Evolutionary conservation across 1,140 invertebrate genomes (phyloP).

Genomic region (Periplaneta americana): DNA sequence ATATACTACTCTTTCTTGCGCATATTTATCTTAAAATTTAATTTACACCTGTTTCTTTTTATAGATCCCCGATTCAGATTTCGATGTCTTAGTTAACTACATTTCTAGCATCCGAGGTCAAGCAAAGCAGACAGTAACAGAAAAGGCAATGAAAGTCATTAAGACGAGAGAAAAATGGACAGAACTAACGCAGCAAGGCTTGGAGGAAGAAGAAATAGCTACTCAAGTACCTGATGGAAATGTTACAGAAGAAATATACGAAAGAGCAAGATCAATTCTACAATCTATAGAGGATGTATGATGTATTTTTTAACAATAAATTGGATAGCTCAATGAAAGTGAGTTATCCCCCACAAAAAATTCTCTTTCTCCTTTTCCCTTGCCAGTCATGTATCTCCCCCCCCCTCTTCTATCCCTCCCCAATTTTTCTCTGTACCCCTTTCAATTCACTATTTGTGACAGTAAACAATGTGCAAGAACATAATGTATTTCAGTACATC

Average conservation of each 20-base stretch:
- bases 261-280: conserved; percentile 44
- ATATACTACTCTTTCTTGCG: too few species aligned
- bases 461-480: too few species aligned
- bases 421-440: too few species aligned
- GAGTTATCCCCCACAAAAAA: too few species aligned
- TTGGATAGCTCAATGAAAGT: too few species aligned
- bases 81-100: conserved; percentile 61
- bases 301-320: not conserved
- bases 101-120: conserved; percentile 59
- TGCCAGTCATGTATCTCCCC: too few species aligned
- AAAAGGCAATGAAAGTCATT: conserved; percentile 57
- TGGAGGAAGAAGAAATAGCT: conserved; percentile 48
- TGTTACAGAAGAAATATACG: conserved; percentile 38
- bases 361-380: too few species aligned
- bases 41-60: conserved; percentile 5
- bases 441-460: too few species aligned
- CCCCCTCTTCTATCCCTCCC: too few species aligned
- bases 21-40: too few species aligned
- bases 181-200: not conserved
- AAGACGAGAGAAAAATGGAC: conserved; percentile 26
- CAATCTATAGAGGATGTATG: conserved; percentile 35
- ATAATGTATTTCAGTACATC: too few species aligned
- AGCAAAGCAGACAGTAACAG: conserved; percentile 49
- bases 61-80: conserved; percentile 49
- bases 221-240: conserved; percentile 31